A percentile compares a stretch with the other conserved stretches of the same genome.
Conservation (phyloP, 2,113 vertebrate genomes). For the Pholis gunnellus region DNA sequence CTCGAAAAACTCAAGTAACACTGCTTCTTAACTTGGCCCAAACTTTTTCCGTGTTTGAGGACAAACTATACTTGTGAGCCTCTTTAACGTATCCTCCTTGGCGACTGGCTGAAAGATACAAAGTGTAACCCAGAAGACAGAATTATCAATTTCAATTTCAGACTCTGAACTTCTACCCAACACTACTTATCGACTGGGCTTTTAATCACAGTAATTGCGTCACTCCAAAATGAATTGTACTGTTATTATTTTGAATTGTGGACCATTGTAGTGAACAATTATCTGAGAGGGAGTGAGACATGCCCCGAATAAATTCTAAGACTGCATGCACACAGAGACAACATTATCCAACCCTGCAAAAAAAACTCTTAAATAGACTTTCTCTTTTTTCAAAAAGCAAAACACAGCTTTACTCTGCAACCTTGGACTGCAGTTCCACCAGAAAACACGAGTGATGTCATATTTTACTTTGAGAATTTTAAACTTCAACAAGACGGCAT, state of each 20-base stretch:
- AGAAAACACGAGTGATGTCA: slow-evolving; percentile 27
- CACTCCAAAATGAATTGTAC: neutral
- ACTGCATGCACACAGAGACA: neutral
- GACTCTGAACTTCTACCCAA: neutral
- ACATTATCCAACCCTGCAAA: neutral
- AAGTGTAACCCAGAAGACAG: neutral
- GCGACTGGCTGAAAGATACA: neutral
- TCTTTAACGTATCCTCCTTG: neutral
- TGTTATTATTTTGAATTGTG: neutral
- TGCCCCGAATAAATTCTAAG: neutral
- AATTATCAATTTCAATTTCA: no score
- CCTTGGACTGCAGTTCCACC: neutral
- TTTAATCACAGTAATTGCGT: neutral
- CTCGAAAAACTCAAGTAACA: neutral
- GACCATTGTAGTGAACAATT: neutral
- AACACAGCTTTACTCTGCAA: neutral
- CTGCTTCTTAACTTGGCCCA: neutral
- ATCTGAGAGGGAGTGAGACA: neutral
- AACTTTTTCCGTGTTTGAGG: no score
- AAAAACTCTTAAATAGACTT: neutral
- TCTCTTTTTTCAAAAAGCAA: neutral
- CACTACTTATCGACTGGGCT: neutral
- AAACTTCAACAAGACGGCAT: slow-evolving; percentile 24
- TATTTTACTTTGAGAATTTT: slow-evolving; percentile 36
- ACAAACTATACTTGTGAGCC: neutral